Percentiles rank a stretch among this genome's conserved stretches.
Conservation (phyloP, 1,140 invertebrate species). For the Telenomus remus region DNA sequence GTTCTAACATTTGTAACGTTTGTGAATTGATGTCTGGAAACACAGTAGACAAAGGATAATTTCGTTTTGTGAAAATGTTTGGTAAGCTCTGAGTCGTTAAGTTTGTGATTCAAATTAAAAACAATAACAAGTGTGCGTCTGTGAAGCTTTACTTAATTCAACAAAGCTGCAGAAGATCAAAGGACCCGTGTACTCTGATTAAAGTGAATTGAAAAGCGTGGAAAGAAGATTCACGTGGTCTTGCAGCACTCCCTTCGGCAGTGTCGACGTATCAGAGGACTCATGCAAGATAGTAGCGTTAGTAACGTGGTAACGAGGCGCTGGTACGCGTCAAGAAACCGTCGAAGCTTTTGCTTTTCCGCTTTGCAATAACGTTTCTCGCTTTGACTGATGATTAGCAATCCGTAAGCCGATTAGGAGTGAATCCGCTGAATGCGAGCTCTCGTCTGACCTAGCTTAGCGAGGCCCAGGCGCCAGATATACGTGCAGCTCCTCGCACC, state of each 20-base stretch:
- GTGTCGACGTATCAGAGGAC: slow-evolving; percentile 8
- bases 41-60: no score
- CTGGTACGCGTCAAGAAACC: slow-evolving; percentile 35
- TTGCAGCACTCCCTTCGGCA: slow-evolving; percentile 7
- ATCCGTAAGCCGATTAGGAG: slow-evolving; percentile 60
- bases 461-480: slow-evolving; percentile 22
- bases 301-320: slow-evolving; percentile 40
- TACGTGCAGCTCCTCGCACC: slow-evolving; percentile 11
- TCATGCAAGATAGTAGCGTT: slow-evolving; percentile 26
- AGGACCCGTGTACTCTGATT: slow-evolving; percentile 28
- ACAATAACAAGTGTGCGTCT: slow-evolving; percentile 22
- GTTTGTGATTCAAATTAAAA: slow-evolving; percentile 21
- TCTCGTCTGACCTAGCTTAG: slow-evolving; percentile 47
- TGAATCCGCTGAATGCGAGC: slow-evolving; percentile 48
- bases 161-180: slow-evolving; percentile 29
- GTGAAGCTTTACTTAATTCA: slow-evolving; percentile 2
- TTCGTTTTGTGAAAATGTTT: neutral
- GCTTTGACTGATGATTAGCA: slow-evolving; percentile 59
- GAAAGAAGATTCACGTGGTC: slow-evolving; percentile 33
- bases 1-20: no score
- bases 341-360: slow-evolving; percentile 37
- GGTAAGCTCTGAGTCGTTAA: neutral
- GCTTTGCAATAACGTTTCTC: slow-evolving; percentile 33
- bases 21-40: no score
- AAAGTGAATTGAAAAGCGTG: slow-evolving; percentile 40